Percentiles rank a stretch among this genome's conserved stretches.
These are phyloP conservation scores for Heliornis fulica DNA, from an alignment of 2,113 vertebrate genomes.

Conservation along the genomic window DNA sequence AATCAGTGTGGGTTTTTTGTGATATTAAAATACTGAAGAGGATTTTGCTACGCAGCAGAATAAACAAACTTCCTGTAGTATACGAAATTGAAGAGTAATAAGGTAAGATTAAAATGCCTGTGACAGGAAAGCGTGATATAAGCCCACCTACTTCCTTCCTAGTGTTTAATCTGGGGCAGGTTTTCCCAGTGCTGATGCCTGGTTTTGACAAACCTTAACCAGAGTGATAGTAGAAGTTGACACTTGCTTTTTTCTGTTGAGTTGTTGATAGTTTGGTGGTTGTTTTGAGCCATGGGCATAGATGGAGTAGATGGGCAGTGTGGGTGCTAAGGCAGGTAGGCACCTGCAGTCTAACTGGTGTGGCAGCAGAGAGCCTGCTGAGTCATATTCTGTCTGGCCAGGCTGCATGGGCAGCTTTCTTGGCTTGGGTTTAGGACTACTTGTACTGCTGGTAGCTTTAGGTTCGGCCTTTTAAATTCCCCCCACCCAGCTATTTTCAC, in stretches of 20 bases:
- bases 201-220: neutral
- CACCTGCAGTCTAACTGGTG: neutral
- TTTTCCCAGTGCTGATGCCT: neutral
- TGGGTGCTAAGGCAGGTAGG: neutral
- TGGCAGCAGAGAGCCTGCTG: neutral
- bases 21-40: neutral
- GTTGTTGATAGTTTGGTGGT: neutral
- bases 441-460: neutral
- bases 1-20: no score
- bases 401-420: neutral
- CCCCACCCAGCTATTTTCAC: neutral
- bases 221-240: neutral
- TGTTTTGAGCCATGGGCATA: neutral
- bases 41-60: neutral
- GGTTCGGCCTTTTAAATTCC: neutral
- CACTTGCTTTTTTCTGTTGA: neutral
- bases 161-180: neutral
- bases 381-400: rapidly evolving
- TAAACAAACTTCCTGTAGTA: neutral
- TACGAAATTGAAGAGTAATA: neutral
- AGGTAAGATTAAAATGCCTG: neutral
- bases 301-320: neutral
- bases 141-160: neutral
- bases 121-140: neutral
- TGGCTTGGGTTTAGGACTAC: neutral